Evolutionary conservation across 37 sponge, comb jelly and placozoan genomes (phyloP), one percentile per base, ranked within the genome.

Genomic region (Bolinopsis microptera): DNA sequence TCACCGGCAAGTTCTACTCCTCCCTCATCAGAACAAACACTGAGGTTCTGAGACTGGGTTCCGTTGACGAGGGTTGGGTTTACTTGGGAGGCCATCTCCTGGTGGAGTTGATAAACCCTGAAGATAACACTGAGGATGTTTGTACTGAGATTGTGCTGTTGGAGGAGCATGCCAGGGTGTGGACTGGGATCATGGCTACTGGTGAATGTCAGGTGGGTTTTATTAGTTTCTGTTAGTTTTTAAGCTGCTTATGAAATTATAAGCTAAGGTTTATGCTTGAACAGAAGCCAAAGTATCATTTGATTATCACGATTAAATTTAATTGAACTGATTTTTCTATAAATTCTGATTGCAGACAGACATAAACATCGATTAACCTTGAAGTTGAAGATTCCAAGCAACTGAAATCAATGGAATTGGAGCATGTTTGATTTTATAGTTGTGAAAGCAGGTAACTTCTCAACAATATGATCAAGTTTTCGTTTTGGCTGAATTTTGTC

Each of bases 61-160:
- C 35, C 8, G 90, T 86, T 27, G 90, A 86, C 39, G 90, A 86
- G 24, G 90, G 61, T 3, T 86, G 90, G 90, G 90, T 86, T 1
- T 86, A 86, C 22, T 24, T 86, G 0, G 90, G 90, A 86, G 90
- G 90, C 0, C 3, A 25, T 1, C 31, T 86, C 48, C 2, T 86
- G 3, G 90, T 41, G 26, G 90, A 86, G 35, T 18, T 86, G 61
- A 86, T 86, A 28, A 1, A 40, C 40, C 90, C 90, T 3, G 90
- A 86, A 5, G 82, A 37, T 1, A 40, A 41, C 36, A 34, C 22
- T 16, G 61, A 86, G 28, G 38, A 40, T n/a, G 61, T 27, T 26
- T 86, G 90, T 86, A 86, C 90, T 28, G 90, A 86, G 90, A 86
- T 86, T 36, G 0, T 22, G 61, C 48, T 86, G 32, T n/a, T 86